Evolutionary conservation across 1,140 invertebrate species (phyloP), one percentile per base, ranked within the genome.

Genomic region (Lepidurus packardi): DNA sequence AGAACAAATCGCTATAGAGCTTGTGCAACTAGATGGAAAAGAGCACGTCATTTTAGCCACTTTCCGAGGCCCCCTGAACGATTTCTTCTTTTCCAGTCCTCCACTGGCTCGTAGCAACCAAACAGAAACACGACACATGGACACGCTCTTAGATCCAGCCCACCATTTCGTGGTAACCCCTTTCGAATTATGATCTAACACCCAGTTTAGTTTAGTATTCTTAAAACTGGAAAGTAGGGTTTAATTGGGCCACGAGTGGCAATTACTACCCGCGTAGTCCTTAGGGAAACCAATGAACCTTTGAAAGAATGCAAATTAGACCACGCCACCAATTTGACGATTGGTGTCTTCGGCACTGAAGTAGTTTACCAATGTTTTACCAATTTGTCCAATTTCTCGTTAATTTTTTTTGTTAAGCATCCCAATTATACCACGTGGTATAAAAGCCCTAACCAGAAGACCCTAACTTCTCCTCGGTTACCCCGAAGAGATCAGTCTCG

Each of bases 81-180:
- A 65, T 65, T 65, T 65, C 21, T 65, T 65, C 53, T 65, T 65
- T n/a, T 65, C 53, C 9, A 65, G 53, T 65, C 53, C 53, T 65
- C 53, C 53, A 16, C 21, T 65, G 21, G 53, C 13, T 9, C 53
- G 53, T 16, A 65, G 16, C 21, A 65, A 65, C 53, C 16, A 16
- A 65, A 65, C 53, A n/a, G 9, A 65, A 65, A 65, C 53, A 21
- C 16, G 53, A 21, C 10, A n/a, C 21, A 65, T 65, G 53, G 53
- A 65, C 21, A 21, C 21, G 16, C 5, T 65, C 8, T 16, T 65
- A 65, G 53, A 65, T 7, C 53, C 53, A 7, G 16, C 53, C n/a
- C 53, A 16, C 6, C 16, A 65, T 4, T 65, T n/a, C 53, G 16
- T n/a, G 21, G 53, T 65, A 65, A 65, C 21, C 1, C 5, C 6